These are phyloP conservation scores for Anorthoa munda DNA, from an alignment of 2,888 invertebrate species.

Conservation along the genomic window DNA sequence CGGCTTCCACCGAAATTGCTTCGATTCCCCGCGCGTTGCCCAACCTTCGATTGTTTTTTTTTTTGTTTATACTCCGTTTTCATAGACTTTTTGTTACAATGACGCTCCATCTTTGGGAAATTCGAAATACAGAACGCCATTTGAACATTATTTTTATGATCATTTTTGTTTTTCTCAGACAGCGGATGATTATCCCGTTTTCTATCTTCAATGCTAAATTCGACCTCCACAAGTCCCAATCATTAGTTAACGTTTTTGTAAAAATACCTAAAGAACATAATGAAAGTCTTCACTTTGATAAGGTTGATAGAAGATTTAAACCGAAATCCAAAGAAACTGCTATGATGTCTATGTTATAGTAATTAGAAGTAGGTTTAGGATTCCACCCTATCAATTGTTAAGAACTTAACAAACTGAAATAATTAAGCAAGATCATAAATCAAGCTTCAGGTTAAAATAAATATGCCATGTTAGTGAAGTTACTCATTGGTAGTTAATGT, in stretches of 20 bases:
- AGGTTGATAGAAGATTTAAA: neutral
- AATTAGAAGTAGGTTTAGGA: neutral
- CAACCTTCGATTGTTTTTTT: conserved; percentile 70
- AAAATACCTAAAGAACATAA: too few relatives aligned
- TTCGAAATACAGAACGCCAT: neutral
- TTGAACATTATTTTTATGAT: neutral
- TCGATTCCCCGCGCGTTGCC: conserved; percentile 72
- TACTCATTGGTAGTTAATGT: neutral
- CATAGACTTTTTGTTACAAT: conserved; percentile 44
- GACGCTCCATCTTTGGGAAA: conserved; percentile 22
- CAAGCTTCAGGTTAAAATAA: too few relatives aligned
- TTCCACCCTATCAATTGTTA: neutral
- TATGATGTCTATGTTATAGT: neutral
- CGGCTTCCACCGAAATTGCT: conserved; percentile 80
- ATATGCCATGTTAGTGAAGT: neutral
- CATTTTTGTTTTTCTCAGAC: neutral
- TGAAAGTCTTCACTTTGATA: neutral
- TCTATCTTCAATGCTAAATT: neutral
- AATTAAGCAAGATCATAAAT: neutral
- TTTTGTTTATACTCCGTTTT: conserved; percentile 61
- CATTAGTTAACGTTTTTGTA: neutral
- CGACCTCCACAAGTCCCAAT: neutral
- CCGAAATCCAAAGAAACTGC: neutral
- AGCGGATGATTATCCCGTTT: neutral
- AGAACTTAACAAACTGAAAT: neutral